Evolutionary conservation across 2,113 vertebrate genomes (phyloP), one percentile per base, ranked within the genome.

Genomic region (Lynx canadensis): DNA sequence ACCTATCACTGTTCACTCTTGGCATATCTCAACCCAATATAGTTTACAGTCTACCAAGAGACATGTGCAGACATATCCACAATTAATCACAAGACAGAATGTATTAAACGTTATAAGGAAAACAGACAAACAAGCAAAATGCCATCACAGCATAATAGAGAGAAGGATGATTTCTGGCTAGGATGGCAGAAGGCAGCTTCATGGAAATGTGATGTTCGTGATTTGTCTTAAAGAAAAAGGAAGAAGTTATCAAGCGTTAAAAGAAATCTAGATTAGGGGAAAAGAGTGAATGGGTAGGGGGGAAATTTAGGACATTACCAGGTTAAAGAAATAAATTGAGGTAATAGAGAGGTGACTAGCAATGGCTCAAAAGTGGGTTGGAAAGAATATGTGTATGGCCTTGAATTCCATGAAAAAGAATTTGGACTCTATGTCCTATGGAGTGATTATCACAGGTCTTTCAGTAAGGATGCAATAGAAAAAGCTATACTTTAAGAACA

Each of bases 341-440:
- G 38, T 83, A 84, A 57, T 78, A 80, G 23, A 19, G 12, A 84
- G 13, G 63, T 90, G 33, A 19, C 45, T 81, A 71, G 76, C 23
- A 95, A 96, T 87, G 55, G 15, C 74, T 97, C 68, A 74, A 11
- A 94, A 90, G 55, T 93, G 95, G 85, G 79, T 71, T 97, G 84
- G 36, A 96, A 92, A 95, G 76, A 78, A 89, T 41, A 60, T 80
- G 65, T 91, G 69, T 85, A 36, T 84, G 57, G 48, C 50, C 33
- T 92, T 80, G 69, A 87, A 83, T 89, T 94, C 80, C 45, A 74
- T 63, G 66, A 89, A 76, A 87, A 71, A 87, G 76, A 66, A 89
- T 36, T 63, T 91, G n/a, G 79, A 91, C 85, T 84, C 60, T 15
- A 83, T 38, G 55, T 38, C 89, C 66, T 95, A 29, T 71, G 36